phyloP scores from a whole-genome alignment of 2,888 invertebrate species.

The Trachelus iudaicus region DNA sequence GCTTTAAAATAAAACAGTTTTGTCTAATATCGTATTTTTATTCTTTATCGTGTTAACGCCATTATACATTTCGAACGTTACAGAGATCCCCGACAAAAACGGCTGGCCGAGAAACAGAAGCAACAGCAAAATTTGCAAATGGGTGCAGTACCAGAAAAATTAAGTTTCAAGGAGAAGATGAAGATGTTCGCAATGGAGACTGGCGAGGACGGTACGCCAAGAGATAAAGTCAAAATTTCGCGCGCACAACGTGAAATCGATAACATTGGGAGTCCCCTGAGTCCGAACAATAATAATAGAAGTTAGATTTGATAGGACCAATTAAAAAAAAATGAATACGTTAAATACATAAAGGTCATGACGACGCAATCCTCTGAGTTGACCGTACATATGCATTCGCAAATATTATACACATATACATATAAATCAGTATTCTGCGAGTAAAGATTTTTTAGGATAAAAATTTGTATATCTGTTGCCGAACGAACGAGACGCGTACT shows the following conservation, averaged over 20 bases:
- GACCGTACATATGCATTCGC: neutral
- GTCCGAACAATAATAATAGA: constrained; percentile 52
- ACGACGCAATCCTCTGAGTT: neutral
- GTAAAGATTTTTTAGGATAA: neutral
- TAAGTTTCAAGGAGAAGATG: constrained; percentile 99
- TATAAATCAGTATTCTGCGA: neutral
- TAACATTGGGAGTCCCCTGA: constrained; percentile 68
- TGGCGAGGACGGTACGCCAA: constrained; percentile 91
- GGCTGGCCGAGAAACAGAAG: constrained; percentile 83
- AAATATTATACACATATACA: neutral
- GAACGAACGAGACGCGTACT: neutral
- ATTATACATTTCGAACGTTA: constrained; percentile 12
- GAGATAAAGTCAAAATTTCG: constrained; percentile 96
- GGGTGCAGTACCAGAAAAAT: constrained; percentile 86
- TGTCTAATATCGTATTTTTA: neutral
- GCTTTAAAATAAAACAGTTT: neutral
- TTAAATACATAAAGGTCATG: neutral
- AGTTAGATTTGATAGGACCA: constrained; percentile 20
- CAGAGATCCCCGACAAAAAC: constrained; percentile 89
- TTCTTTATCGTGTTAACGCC: neutral
- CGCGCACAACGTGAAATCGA: constrained; percentile 96
- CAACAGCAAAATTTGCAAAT: constrained; percentile 72
- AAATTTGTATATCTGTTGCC: neutral
- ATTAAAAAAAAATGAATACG: neutral
- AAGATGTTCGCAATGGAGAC: constrained; percentile 98